phyloP scores from a whole-genome alignment of 2,888 invertebrate species.

The Drosophila affinis region DNA sequence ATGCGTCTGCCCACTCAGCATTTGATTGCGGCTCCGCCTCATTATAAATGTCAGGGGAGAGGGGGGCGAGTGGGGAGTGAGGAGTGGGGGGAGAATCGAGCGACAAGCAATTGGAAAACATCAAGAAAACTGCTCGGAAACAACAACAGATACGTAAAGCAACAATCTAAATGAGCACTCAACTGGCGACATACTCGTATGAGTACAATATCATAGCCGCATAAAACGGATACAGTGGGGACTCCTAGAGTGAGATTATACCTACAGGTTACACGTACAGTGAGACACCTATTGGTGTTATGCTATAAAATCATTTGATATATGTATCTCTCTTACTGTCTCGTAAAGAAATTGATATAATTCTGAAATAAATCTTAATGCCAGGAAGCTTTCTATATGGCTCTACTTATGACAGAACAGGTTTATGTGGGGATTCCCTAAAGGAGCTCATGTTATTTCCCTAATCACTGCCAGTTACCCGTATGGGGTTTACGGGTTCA shows the following conservation, averaged over 20 bases:
- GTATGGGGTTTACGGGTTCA: not conserved
- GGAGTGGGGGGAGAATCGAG: slow-evolving; percentile 20
- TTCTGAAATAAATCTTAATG: not conserved
- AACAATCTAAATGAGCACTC: slow-evolving; percentile 20
- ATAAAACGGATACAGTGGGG: slow-evolving; percentile 24
- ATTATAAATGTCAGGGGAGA: slow-evolving; percentile 56
- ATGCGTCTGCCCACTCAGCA: slow-evolving; percentile 48
- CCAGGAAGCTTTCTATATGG: not conserved
- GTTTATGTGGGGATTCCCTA: not conserved
- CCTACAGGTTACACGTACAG: not conserved
- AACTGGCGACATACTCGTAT: slow-evolving; percentile 13
- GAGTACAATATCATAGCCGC: slow-evolving; percentile 10
- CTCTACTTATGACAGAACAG: not conserved
- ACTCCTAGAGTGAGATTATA: not conserved
- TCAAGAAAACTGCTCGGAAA: slow-evolving; percentile 27
- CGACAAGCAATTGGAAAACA: slow-evolving; percentile 31
- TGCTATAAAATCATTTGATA: too few relatives aligned
- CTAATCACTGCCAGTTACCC: not conserved
- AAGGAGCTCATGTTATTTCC: not conserved
- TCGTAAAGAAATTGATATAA: not conserved
- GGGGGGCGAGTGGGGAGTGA: slow-evolving; percentile 13
- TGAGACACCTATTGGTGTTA: too few relatives aligned
- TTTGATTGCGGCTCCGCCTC: slow-evolving; percentile 54
- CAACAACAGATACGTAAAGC: slow-evolving; percentile 5
- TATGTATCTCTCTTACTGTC: too few relatives aligned